Evolutionary conservation across 2,888 invertebrate species (phyloP), one percentile per base, ranked within the genome.

Genomic region (Drosophila acutilabella): DNA sequence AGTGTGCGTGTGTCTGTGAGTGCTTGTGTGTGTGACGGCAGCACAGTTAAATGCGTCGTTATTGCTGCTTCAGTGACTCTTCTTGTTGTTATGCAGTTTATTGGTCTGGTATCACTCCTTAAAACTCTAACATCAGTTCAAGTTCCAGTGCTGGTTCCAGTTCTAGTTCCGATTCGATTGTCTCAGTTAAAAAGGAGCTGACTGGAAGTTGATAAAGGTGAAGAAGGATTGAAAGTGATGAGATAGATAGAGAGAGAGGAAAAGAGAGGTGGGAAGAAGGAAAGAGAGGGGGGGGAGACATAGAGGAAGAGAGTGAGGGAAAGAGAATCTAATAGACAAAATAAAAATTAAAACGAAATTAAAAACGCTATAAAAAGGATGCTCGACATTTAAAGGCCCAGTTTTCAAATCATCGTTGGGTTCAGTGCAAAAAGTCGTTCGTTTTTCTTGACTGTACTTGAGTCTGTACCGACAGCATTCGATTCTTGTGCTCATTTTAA

Each of bases 11-110:
- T 44, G 23, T 14, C 36, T 67, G 36, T 36, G 30, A 20, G 57
- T 18, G 42, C 14, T 53, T 54, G 33, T 53, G 50, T 41, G 58
- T 69, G 59, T 67, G 65, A 66, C 71, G 65, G 78, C 79, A 80
- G 76, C 73, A 76, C 48, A 53, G 71, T 82, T 86, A 80, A 80
- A 71, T 84, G 74, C 67, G 77, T 66, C 85, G 65, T 74, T 84
- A 88, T 82, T 82, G 88, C 85, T 79, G 84, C 85, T 81, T 76
- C 69, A 86, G 67, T 57, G 65, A 65, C 65, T 58, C 52, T 69
- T 62, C 58, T 57, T 71, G 64, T 47, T 54, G 81, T 61, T 68
- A 62, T 67, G 75, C 74, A 74, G 56, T 80, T 86, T 86, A 81
- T 81, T 80, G 80, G 78, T 77, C 77, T 82, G 83, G 59, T 73